phyloP scores from a whole-genome alignment of 2,113 vertebrate genomes.

The Melanostigma gelatinosum region DNA sequence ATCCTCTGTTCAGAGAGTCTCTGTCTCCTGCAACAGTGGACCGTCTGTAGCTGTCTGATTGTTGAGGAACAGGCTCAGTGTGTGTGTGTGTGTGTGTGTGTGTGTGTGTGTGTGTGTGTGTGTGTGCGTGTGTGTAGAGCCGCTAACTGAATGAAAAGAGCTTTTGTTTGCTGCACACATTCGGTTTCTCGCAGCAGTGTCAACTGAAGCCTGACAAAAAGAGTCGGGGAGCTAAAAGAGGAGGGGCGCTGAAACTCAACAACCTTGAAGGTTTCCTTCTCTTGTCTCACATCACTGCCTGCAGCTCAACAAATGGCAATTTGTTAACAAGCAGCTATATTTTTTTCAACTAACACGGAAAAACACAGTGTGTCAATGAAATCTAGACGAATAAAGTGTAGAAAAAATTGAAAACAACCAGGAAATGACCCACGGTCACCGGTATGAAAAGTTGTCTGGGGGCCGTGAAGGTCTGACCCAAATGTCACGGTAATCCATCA shows the following conservation, averaged over 20 bases:
- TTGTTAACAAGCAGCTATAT: neutral
- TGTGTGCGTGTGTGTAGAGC: neutral
- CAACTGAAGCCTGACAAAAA: constrained; percentile 18
- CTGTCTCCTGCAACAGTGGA: constrained; percentile 12
- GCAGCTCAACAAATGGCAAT: neutral
- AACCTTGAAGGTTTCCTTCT: neutral
- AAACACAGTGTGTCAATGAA: neutral
- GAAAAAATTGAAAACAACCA: neutral
- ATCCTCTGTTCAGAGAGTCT: neutral
- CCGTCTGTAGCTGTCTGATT: constrained; percentile 27
- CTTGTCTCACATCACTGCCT: neutral
- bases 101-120: constrained; percentile 20
- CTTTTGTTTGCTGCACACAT: constrained; percentile 54
- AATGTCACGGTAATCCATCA: neutral
- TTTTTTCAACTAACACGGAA: neutral
- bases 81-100: constrained; percentile 19
- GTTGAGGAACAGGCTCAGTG: constrained; percentile 17
- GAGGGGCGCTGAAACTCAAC: constrained; percentile 1
- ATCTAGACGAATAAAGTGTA: neutral
- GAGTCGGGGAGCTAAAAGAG: neutral
- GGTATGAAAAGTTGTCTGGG: neutral
- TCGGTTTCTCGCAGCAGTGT: constrained; percentile 17
- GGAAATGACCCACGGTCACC: constrained; percentile 18
- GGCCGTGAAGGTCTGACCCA: too few species aligned
- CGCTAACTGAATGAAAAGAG: constrained; percentile 36